phyloP scores from a whole-genome alignment of 1,140 invertebrate species.

The Cotesia glomerata region DNA sequence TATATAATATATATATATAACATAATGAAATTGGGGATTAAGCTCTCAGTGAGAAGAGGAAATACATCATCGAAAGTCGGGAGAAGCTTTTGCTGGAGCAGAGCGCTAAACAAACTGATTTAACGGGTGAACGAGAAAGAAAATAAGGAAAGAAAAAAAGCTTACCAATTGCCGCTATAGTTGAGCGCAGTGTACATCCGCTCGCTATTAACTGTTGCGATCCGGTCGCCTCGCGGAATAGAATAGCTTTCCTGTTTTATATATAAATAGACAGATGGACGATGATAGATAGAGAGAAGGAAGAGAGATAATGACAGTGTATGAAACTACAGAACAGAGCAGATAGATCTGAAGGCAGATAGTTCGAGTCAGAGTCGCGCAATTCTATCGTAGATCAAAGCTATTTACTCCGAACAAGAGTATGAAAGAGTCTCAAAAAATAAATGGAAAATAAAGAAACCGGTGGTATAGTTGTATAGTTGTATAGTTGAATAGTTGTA shows the following conservation, averaged over 20 bases:
- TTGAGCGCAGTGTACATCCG: not conserved
- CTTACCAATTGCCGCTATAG: not conserved
- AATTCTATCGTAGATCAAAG: slow-evolving; percentile 36
- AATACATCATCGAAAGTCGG: slow-evolving; percentile 1
- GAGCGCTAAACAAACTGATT: slow-evolving; percentile 17
- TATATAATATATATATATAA: not conserved
- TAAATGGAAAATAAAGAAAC: not conserved
- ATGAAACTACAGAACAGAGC: not conserved
- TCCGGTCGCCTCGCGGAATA: not conserved
- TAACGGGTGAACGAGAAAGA: not conserved
- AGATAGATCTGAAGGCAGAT: not conserved
- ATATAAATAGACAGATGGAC: not conserved
- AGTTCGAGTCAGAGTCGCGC: slow-evolving; percentile 14
- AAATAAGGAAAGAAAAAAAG: not conserved
- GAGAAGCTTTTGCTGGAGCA: slow-evolving; percentile 8
- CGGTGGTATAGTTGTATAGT: not conserved
- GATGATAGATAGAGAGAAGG: not conserved
- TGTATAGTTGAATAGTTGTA: too few relatives aligned
- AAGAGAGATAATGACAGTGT: not conserved
- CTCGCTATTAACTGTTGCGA: slow-evolving; percentile 5
- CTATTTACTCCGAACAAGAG: slow-evolving; percentile 36
- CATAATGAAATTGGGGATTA: slow-evolving; percentile 5
- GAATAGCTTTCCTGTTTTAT: not conserved
- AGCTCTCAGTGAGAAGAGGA: not conserved
- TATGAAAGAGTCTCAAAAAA: not conserved